Evolutionary conservation across 2,113 vertebrate genomes (phyloP), one percentile per base, ranked within the genome.

Genomic region (Clupea harengus): DNA sequence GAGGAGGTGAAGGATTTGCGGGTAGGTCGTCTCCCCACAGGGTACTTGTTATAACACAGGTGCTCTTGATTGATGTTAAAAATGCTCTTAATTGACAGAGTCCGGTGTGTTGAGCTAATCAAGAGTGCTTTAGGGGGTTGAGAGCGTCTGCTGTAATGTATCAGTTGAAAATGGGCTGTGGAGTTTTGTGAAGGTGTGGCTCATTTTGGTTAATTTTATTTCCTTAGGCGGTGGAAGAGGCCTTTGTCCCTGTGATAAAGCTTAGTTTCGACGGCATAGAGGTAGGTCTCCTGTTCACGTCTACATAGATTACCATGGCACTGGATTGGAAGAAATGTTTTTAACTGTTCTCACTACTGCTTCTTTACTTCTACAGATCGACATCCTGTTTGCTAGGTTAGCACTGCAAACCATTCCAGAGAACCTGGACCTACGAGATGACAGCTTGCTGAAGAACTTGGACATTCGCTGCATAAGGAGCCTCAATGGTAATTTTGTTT

Each of bases 201-300:
- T 78, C 11, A 78, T 32, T 78, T 3, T 32, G 72, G 4, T 39
- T 13, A 4, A 39, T 75, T 10, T 78, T 32, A 11, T 78, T 78
- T 87, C 90, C 89, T 4, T 54, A 99, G 97, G 96, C 96, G 90
- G 96, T 97, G 81, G 96, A 98, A 93, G 96, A 97, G 88, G 96
- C 97, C 1, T 97, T 96, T 92, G 97, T 99, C 87, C 97, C 97
- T 7, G 96, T 98, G 89, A 97, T 99, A 91, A 97, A 97, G 91
- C 93, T 98, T 72, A 95, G 93, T 86, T 98, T 96, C 94, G 96
- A 98, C 93, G 95, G 96, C 84, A 97, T 97, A 92, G 96, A 99
- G 96, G 97, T 98, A 96, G 92, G 89, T 6, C 15, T 0, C 50
- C 22, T 87, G 13, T 49, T 8, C 39, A 15, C 10, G 64, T 28